These are phyloP conservation scores for Andricus curvator DNA, from an alignment of 2,888 invertebrate genomes.

Conservation along the genomic window DNA sequence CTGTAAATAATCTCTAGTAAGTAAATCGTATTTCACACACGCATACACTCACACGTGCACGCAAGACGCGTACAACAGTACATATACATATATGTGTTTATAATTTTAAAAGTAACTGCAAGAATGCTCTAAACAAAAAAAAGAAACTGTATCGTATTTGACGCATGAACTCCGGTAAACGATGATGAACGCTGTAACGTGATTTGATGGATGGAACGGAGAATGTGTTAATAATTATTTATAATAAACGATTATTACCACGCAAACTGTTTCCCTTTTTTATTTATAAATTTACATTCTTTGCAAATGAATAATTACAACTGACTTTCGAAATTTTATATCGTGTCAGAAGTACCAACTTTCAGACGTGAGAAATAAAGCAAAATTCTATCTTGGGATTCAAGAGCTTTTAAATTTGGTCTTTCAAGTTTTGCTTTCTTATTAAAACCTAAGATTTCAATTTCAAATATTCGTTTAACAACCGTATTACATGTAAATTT, in stretches of 20 bases:
- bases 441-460: no score
- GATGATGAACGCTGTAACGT: conserved; percentile 54
- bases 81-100: conserved; percentile 67
- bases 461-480: no score
- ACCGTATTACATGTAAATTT: no score
- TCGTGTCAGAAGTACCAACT: no score
- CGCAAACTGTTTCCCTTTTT: conserved; percentile 41
- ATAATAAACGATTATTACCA: conserved; percentile 74
- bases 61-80: conserved; percentile 54
- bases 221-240: conserved; percentile 72
- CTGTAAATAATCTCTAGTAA: conserved; percentile 74
- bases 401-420: no score
- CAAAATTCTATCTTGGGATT: no score
- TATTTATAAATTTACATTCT: conserved; percentile 5
- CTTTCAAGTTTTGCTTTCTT: no score
- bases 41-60: conserved; percentile 23
- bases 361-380: no score
- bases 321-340: no score
- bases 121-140: conserved; percentile 46
- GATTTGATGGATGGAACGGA: conserved; percentile 64
- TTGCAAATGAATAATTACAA: neutral
- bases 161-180: conserved; percentile 48
- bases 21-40: conserved; percentile 53
- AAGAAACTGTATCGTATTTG: conserved; percentile 60
- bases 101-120: conserved; percentile 64